A percentile compares a stretch with the other conserved stretches of the same genome.
These are phyloP conservation scores for Junonia oenone DNA, from an alignment of 2,888 invertebrate genomes.

Conservation along the genomic window DNA sequence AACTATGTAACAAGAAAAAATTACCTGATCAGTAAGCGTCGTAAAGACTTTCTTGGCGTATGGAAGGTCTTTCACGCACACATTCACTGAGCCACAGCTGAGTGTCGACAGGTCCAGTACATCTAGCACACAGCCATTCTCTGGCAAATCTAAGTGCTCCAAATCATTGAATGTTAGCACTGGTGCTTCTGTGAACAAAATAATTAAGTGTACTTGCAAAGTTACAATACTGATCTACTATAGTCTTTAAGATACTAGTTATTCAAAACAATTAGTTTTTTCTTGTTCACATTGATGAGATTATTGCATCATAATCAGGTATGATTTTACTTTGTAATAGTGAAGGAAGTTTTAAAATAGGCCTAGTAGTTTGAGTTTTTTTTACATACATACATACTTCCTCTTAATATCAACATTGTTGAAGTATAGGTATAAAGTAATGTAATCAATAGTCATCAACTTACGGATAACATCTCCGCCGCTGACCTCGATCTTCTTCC, in stretches of 20 bases:
- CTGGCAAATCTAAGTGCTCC: slow-evolving; percentile 38
- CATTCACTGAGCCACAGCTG: slow-evolving; percentile 33
- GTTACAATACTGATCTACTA: too few relatives aligned
- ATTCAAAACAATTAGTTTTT: too few relatives aligned
- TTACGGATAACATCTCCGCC: slow-evolving; percentile 55
- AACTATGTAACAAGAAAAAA: neutral
- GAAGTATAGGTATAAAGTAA: too few relatives aligned
- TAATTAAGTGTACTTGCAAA: too few relatives aligned
- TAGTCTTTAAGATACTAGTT: too few relatives aligned
- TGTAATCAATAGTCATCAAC: slow-evolving; percentile 14
- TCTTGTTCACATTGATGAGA: too few relatives aligned
- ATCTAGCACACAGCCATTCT: slow-evolving; percentile 34
- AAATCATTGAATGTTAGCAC: slow-evolving; percentile 39
- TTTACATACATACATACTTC: too few relatives aligned
- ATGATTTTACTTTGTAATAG: too few relatives aligned
- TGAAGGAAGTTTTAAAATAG: too few relatives aligned
- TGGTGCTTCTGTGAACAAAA: slow-evolving; percentile 36
- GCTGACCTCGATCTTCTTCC: slow-evolving; percentile 51
- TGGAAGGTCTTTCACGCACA: slow-evolving; percentile 22
- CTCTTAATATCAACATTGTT: too few relatives aligned
- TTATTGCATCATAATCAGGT: too few relatives aligned
- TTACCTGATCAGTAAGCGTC: slow-evolving; percentile 37
- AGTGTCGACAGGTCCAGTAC: slow-evolving; percentile 39
- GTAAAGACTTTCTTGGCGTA: slow-evolving; percentile 24
- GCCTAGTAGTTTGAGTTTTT: too few relatives aligned